Evolutionary conservation across 2,113 vertebrate genomes (phyloP).

Genomic region (Elaphurus davidianus): DNA sequence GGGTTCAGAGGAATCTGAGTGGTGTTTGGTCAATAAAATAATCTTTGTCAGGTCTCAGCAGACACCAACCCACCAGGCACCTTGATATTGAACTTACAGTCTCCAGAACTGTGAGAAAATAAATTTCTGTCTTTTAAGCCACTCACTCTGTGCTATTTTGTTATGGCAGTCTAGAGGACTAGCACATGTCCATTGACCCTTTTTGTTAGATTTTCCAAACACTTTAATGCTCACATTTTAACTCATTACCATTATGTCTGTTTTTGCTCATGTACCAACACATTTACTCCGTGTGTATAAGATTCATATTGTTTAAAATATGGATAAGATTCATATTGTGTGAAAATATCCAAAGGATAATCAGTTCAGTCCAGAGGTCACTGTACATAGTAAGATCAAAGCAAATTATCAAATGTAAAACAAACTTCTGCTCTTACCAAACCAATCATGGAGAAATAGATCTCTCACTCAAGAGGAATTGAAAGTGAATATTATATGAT

Average conservation of each 20-base stretch:
- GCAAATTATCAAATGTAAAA: background rate
- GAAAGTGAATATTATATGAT: background rate
- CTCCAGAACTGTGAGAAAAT: background rate
- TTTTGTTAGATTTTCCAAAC: background rate
- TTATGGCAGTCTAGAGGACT: rapidly evolving
- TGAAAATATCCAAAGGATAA: background rate
- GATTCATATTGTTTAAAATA: background rate
- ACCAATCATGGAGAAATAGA: background rate
- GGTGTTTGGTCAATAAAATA: background rate
- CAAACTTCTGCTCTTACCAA: background rate
- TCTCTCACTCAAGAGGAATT: no score
- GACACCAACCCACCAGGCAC: background rate
- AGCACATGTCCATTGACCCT: background rate
- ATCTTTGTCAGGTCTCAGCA: background rate
- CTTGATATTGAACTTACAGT: background rate
- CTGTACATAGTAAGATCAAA: background rate
- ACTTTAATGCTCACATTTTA: background rate
- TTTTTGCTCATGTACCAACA: background rate
- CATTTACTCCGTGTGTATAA: background rate
- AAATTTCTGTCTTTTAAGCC: background rate
- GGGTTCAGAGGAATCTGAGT: background rate
- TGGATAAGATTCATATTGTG: background rate
- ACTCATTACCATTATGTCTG: background rate
- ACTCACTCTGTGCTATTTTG: background rate
- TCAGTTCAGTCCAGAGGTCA: background rate